phyloP scores from a whole-genome alignment of 2,888 invertebrate species.

The Pheosia tremula region DNA sequence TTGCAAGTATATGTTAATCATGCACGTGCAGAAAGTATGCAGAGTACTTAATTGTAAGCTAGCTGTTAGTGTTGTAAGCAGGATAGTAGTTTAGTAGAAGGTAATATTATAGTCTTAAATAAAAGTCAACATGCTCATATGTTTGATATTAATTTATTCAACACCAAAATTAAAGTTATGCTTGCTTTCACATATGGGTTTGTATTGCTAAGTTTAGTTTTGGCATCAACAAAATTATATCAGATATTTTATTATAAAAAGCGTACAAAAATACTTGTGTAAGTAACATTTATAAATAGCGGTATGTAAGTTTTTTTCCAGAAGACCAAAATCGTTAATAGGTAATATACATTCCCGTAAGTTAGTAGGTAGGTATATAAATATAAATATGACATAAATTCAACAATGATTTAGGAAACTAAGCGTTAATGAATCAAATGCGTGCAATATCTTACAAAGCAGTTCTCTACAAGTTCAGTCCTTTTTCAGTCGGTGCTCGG shows the following conservation, averaged over 20 bases:
- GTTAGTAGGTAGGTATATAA: too few species aligned
- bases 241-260: not conserved
- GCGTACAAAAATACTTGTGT: not conserved
- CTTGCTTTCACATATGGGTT: too few species aligned
- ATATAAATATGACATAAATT: too few species aligned
- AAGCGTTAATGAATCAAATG: not conserved
- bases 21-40: not conserved
- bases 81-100: not conserved
- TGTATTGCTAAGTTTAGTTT: not conserved
- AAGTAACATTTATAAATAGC: too few species aligned
- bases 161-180: not conserved
- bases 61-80: not conserved
- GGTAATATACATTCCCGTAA: too few species aligned
- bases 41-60: not conserved
- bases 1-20: not conserved
- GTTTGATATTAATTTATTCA: not conserved
- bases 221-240: not conserved
- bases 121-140: not conserved
- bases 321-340: too few species aligned
- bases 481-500: not conserved
- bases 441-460: constrained; percentile 6
- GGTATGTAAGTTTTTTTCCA: too few species aligned
- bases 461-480: not conserved
- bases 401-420: too few species aligned
- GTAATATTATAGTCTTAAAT: not conserved